Conservation (phyloP, 2,113 vertebrate species). For the Thunnus maccoyii region DNA sequence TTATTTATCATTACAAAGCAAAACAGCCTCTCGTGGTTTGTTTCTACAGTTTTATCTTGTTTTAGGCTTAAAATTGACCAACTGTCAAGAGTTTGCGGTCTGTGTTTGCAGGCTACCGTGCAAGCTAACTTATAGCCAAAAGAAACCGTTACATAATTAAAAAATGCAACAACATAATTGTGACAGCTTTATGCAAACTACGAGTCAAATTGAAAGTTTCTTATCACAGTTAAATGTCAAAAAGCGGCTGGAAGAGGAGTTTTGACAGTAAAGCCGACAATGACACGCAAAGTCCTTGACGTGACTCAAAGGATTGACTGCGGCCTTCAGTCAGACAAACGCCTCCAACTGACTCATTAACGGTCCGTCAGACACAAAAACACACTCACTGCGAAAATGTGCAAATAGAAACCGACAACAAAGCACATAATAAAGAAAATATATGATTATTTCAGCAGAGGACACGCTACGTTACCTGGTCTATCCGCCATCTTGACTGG, state of each 20-base stretch:
- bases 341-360: too few species aligned
- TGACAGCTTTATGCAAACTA: too few species aligned
- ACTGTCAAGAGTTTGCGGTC: background rate
- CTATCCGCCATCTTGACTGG: slow-evolving; percentile 86
- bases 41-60: rapidly evolving
- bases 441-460: slow-evolving; percentile 10
- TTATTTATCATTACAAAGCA: background rate
- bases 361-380: rapidly evolving
- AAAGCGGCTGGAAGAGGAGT: background rate
- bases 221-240: background rate
- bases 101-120: background rate
- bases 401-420: rapidly evolving
- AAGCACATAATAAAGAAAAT: rapidly evolving
- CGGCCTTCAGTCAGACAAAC: slow-evolving; percentile 49
- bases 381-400: rapidly evolving
- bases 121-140: background rate
- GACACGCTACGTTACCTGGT: slow-evolving; percentile 76
- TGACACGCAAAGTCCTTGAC: slow-evolving; percentile 85
- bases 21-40: rapidly evolving
- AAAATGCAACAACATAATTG: background rate
- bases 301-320: slow-evolving; percentile 50
- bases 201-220: background rate
- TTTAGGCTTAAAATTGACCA: background rate
- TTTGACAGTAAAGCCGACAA: slow-evolving; percentile 18
- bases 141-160: background rate